Evolutionary conservation across 2,113 vertebrate species (phyloP).

Genomic region (Odocoileus virginianus): DNA sequence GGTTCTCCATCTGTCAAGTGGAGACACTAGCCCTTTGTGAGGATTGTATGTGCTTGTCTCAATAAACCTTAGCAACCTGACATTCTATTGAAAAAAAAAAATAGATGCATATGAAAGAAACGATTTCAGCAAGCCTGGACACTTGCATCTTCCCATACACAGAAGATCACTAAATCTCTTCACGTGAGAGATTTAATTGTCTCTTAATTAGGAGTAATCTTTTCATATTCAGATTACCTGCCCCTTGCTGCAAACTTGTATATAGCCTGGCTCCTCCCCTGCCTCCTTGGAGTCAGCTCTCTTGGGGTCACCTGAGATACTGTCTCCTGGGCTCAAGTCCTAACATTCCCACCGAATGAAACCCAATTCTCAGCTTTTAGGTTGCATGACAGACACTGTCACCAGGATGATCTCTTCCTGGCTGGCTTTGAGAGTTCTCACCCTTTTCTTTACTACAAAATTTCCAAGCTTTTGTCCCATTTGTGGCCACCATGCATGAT

Average conservation of each 20-base stretch:
- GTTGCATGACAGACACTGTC: accelerated
- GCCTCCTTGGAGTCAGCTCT: not conserved
- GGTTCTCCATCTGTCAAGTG: not conserved
- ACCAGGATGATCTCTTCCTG: accelerated
- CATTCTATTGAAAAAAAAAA: not conserved
- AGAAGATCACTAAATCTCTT: not conserved
- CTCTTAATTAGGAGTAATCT: not conserved
- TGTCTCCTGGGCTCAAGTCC: not conserved
- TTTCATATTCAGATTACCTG: not conserved
- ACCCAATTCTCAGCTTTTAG: not conserved
- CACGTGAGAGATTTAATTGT: not conserved
- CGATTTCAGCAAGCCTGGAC: not conserved
- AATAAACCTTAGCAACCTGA: not conserved
- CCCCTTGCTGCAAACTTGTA: not conserved
- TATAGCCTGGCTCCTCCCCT: not conserved
- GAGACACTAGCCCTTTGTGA: not conserved
- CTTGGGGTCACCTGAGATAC: not conserved
- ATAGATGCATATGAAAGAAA: not conserved
- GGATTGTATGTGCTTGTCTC: too few species aligned
- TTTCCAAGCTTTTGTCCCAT: not conserved
- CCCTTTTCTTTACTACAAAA: not conserved
- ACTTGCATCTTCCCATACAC: not conserved
- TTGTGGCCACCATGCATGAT: not conserved
- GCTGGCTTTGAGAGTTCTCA: accelerated
- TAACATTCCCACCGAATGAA: not conserved